Percentiles rank a stretch among this genome's conserved stretches.
Conservation (phyloP, 2,888 invertebrate species). For the Scaptomyza polygonia region DNA sequence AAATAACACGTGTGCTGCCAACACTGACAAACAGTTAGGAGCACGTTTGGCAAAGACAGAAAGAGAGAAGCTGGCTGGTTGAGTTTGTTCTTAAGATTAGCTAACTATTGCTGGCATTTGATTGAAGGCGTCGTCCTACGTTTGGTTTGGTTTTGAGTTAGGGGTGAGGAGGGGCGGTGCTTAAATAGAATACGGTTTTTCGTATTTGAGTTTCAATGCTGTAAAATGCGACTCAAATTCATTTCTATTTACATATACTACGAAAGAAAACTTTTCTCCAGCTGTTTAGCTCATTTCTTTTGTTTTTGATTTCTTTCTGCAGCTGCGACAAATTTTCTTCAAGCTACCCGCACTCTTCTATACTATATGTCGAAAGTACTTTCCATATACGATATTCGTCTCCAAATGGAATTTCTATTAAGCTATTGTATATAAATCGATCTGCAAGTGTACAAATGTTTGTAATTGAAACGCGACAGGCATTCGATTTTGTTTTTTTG, state of each 20-base stretch:
- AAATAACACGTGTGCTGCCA: constrained; percentile 77
- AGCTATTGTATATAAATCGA: constrained; percentile 56
- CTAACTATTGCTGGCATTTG: constrained; percentile 66
- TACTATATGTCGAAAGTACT: too few relatives aligned
- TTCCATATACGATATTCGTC: constrained; percentile 13
- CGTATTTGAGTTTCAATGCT: constrained; percentile 66
- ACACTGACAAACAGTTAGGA: constrained; percentile 1
- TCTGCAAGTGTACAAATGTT: constrained; percentile 24
- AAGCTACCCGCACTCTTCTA: neutral
- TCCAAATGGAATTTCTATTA: constrained; percentile 57
- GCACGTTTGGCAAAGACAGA: neutral
- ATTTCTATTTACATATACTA: constrained; percentile 76
- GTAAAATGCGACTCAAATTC: constrained; percentile 71
- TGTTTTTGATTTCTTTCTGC: constrained; percentile 27
- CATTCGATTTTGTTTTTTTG: constrained; percentile 4
- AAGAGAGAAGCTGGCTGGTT: constrained; percentile 2
- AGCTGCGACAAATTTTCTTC: constrained; percentile 63
- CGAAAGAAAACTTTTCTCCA: constrained; percentile 68
- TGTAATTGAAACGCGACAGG: constrained; percentile 5
- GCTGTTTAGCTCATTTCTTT: constrained; percentile 58
- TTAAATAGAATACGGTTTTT: constrained; percentile 20
- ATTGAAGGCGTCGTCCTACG: constrained; percentile 41
- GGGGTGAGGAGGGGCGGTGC: too few relatives aligned
- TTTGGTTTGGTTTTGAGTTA: neutral
- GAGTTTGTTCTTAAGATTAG: constrained; percentile 51